Conservation (phyloP, 2,888 invertebrate species). For the Eupithecia insigniata region DNA sequence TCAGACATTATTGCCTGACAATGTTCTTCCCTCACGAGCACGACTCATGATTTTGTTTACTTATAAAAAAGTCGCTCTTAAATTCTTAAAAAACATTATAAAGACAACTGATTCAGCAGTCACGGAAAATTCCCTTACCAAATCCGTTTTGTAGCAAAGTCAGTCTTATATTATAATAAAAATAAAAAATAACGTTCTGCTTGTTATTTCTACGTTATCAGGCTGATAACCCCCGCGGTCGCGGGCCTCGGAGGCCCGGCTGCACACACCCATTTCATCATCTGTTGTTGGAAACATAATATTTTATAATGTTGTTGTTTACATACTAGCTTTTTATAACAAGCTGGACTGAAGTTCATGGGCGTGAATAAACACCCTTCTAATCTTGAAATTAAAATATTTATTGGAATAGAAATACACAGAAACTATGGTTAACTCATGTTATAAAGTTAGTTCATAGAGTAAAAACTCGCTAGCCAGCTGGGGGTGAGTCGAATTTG, state of each 20-base stretch:
- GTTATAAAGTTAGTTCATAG: too few relatives aligned
- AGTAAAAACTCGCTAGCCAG: too few relatives aligned
- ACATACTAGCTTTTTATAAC: too few relatives aligned
- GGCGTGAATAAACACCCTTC: not conserved
- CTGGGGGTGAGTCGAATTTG: too few relatives aligned
- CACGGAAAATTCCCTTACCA: constrained; percentile 9
- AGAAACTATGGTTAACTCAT: too few relatives aligned
- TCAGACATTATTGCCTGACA: too few relatives aligned
- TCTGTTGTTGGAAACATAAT: constrained; percentile 15
- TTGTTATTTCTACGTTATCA: constrained; percentile 18
- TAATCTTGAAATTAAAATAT: too few relatives aligned
- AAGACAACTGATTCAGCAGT: not conserved
- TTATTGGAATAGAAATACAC: too few relatives aligned
- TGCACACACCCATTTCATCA: constrained; percentile 34
- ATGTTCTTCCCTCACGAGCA: too few relatives aligned
- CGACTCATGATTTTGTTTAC: too few relatives aligned
- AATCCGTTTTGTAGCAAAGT: not conserved
- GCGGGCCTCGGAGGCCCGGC: constrained; percentile 27
- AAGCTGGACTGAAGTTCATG: not conserved
- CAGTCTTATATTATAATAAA: constrained; percentile 12
- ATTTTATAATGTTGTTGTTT: too few relatives aligned
- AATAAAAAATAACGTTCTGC: constrained; percentile 13
- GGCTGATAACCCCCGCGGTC: constrained; percentile 15
- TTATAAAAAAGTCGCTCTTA: not conserved
- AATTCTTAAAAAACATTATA: not conserved